phyloP scores from a whole-genome alignment of 2,113 vertebrate species.

The Platanista minor region DNA sequence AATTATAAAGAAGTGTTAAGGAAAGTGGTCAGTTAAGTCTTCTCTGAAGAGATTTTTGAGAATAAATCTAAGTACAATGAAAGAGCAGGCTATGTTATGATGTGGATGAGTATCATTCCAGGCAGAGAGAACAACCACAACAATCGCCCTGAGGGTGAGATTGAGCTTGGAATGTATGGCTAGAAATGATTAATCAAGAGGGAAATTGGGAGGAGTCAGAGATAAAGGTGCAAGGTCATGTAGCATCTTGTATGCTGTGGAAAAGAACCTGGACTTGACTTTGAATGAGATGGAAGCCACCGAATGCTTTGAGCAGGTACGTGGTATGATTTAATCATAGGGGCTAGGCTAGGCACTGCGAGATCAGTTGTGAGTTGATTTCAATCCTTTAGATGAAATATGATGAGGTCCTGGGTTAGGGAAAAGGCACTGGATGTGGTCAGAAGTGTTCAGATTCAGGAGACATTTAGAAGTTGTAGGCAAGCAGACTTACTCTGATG shows the following conservation, averaged over 20 bases:
- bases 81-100: background rate
- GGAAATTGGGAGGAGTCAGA: background rate
- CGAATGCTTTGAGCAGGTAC: background rate
- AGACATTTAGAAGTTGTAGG: background rate
- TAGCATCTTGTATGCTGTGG: background rate
- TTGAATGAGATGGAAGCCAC: background rate
- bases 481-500: background rate
- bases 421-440: background rate
- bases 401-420: background rate
- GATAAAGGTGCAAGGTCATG: background rate
- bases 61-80: conserved; percentile 1
- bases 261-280: background rate
- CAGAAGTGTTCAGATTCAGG: background rate
- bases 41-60: background rate
- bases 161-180: background rate
- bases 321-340: background rate
- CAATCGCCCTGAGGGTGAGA: background rate
- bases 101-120: background rate
- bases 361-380: background rate
- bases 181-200: background rate
- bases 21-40: background rate
- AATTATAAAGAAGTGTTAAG: background rate
- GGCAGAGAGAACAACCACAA: background rate
- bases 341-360: background rate
- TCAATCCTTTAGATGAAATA: background rate